Conservation (phyloP, 2,797 vertebrate genomes). For the Sebastes itinus region DNA sequence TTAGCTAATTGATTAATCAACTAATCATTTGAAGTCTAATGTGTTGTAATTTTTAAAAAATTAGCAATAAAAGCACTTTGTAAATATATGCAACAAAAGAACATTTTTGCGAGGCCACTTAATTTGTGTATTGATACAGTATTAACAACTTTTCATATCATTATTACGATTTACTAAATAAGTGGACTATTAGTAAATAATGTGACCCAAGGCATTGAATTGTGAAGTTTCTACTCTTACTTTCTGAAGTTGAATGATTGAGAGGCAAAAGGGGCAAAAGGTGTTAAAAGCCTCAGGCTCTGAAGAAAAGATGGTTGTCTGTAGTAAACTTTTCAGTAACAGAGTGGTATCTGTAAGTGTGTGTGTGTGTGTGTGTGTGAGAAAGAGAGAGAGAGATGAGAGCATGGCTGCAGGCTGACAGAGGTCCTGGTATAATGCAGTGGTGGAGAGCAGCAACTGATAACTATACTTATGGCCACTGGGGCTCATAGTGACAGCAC, state of each 20-base stretch:
- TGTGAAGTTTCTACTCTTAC: constrained; percentile 9
- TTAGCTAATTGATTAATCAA: neutral
- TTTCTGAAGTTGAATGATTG: constrained; percentile 46
- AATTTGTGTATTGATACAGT: neutral
- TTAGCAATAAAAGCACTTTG: neutral
- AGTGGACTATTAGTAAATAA: neutral
- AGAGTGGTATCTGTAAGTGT: constrained; percentile 43
- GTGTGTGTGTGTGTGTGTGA: constrained; percentile 12
- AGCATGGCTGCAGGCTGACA: constrained; percentile 79
- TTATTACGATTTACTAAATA: neutral
- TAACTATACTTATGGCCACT: constrained; percentile 85
- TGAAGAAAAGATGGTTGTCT: constrained; percentile 48
- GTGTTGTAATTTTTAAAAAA: neutral
- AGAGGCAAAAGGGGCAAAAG: constrained; percentile 9
- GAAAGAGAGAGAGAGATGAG: constrained; percentile 77
- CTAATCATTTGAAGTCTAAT: neutral
- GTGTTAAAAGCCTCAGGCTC: constrained; percentile 44
- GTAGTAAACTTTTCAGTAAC: constrained; percentile 63
- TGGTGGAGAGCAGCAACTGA: constrained; percentile 82
- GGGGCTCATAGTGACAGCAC: constrained; percentile 86
- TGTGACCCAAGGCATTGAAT: neutral
- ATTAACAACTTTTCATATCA: neutral
- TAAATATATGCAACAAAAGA: neutral
- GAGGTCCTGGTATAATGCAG: constrained; percentile 86
- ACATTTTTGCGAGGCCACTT: neutral